phyloP scores from a whole-genome alignment of 1,140 invertebrate species.

The Drosophila azteca region DNA sequence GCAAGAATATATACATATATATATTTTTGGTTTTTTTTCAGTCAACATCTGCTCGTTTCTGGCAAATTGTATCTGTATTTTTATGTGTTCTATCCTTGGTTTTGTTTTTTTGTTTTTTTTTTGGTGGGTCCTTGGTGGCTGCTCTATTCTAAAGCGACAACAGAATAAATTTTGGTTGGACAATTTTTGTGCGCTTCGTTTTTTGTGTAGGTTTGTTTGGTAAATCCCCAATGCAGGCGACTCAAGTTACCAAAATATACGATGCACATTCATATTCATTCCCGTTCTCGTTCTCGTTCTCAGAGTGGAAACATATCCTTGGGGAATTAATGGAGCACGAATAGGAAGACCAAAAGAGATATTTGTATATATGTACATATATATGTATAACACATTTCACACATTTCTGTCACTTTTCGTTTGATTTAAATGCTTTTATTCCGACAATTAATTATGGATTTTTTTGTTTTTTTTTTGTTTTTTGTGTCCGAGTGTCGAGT shows the following conservation, averaged over 20 bases:
- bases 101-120: no score
- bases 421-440: constrained; percentile 20
- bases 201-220: constrained; percentile 20
- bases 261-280: constrained; percentile 58
- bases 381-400: constrained; percentile 27
- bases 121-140: constrained; percentile 52
- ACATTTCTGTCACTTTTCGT: constrained; percentile 26
- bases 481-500: no score
- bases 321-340: constrained; percentile 34
- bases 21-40: constrained; percentile 24
- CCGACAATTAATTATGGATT: constrained; percentile 44
- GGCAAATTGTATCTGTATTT: constrained; percentile 54
- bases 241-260: constrained; percentile 51
- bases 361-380: constrained; percentile 7
- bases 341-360: not conserved
- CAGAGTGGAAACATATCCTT: constrained; percentile 48
- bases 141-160: constrained; percentile 58
- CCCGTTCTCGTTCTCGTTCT: constrained; percentile 42
- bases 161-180: constrained; percentile 59
- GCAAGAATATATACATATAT: not conserved
- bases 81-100: constrained; percentile 40
- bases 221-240: constrained; percentile 54
- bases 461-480: no score
- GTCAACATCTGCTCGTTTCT: constrained; percentile 24
- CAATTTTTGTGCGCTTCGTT: constrained; percentile 37